phyloP scores from a whole-genome alignment of 1,140 invertebrate genomes.

The Rhagoletis pomonella region DNA sequence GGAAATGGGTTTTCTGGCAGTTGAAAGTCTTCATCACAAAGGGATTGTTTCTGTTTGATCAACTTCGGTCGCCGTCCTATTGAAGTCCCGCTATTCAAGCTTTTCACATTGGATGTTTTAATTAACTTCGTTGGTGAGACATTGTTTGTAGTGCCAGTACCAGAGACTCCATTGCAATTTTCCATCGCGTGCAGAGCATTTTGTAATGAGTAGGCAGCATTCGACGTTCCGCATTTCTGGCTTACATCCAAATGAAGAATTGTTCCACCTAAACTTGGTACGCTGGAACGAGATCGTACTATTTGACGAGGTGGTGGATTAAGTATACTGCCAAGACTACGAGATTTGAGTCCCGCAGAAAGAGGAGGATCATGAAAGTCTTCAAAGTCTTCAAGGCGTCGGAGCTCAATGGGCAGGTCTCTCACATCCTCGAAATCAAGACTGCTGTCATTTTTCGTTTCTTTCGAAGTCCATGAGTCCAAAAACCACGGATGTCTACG shows the following conservation, averaged over 20 bases:
- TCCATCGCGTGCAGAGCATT: background rate
- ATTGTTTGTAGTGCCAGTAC: constrained; percentile 42
- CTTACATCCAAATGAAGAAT: constrained; percentile 57
- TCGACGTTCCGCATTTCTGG: background rate
- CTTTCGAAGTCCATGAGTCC: constrained; percentile 82
- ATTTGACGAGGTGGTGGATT: constrained; percentile 82
- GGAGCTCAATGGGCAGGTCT: constrained; percentile 90
- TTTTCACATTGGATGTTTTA: background rate
- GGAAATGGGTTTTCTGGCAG: constrained; percentile 63
- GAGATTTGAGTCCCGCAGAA: constrained; percentile 71
- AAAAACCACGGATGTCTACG: constrained; percentile 84
- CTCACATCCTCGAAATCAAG: constrained; percentile 79
- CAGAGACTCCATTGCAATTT: background rate
- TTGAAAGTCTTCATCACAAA: constrained; percentile 79
- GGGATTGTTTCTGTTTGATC: constrained; percentile 87
- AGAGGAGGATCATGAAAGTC: constrained; percentile 75
- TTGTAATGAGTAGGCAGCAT: background rate
- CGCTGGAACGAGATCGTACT: constrained; percentile 83
- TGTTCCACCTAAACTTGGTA: constrained; percentile 79
- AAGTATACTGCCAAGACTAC: constrained; percentile 86
- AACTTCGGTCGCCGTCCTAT: constrained; percentile 77
- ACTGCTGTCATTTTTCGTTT: constrained; percentile 76
- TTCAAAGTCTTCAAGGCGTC: constrained; percentile 86
- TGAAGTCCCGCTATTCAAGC: constrained; percentile 62
- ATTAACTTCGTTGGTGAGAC: constrained; percentile 55